These are phyloP conservation scores for Delphinapterus leucas DNA, from an alignment of 2,113 vertebrate species.

Conservation along the genomic window DNA sequence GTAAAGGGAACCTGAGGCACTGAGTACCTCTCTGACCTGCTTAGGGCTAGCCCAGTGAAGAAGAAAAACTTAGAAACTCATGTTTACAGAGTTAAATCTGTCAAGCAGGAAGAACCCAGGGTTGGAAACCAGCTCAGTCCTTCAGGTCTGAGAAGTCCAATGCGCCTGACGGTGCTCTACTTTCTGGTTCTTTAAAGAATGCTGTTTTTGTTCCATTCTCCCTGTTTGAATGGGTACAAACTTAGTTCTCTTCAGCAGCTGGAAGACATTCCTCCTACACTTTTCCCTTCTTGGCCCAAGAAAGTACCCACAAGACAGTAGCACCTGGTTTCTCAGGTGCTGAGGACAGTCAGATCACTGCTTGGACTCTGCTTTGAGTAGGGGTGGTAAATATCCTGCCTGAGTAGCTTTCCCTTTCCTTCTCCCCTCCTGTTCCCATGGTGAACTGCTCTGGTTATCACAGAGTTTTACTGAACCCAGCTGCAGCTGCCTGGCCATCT, in stretches of 20 bases:
- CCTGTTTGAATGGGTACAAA: neutral
- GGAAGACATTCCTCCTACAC: slow-evolving; percentile 31
- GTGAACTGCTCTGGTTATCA: neutral
- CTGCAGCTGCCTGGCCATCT: neutral
- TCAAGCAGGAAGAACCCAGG: neutral
- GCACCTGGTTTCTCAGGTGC: neutral
- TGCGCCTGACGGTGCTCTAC: neutral
- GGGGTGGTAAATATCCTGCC: neutral
- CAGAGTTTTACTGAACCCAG: neutral
- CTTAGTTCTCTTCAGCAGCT: neutral
- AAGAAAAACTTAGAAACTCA: neutral
- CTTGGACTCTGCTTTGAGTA: neutral
- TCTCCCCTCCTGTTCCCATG: too few species aligned
- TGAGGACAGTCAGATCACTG: neutral
- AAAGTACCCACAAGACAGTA: neutral
- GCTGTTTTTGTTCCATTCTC: neutral
- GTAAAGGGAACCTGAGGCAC: neutral
- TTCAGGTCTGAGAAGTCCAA: neutral
- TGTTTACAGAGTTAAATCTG: neutral
- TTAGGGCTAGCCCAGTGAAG: neutral
- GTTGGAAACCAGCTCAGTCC: neutral
- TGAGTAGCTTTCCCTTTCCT: neutral
- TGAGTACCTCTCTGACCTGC: neutral
- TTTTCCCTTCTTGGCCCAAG: neutral
- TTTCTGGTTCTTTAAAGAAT: neutral